Evolutionary conservation across 37 sponge, comb jelly and placozoan genomes (phyloP), one percentile per base, ranked within the genome.

Genomic region (Dysidea cf. avara): DNA sequence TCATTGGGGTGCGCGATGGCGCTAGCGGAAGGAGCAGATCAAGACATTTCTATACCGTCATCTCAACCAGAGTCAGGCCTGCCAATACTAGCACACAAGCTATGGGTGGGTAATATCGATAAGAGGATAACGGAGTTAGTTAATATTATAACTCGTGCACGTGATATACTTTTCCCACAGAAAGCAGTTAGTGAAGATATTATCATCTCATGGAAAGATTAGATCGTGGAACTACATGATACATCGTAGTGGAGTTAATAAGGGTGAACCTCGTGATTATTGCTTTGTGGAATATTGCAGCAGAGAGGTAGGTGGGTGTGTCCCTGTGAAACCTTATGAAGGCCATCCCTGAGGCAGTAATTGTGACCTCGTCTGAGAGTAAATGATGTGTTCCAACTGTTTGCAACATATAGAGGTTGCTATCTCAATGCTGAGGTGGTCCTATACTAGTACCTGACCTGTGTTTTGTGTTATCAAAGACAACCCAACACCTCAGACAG

Each of bases 51-150:
- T 6, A 33, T 90, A 1, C 91, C 91, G 1, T 86, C 91, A 24
- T 20, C 71, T 32, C 58, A 53, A 28, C 91, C 91, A 21, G 38
- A 59, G 13, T 68, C 71, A 34, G 91, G 91, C 2, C 34, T 89
- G 18, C 77, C 91, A 25, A 81, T 90, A 64, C 86, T 71, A 20
- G 82, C 86, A 22, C 91, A 90, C 69, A 90, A 90, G 50, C 65
- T 90, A 20, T 90, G 91, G 91, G 76, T 90, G 53, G 91, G 91
- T 7, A 81, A 90, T 28, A 61, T 90, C 16, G 91, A 90, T 73
- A 90, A 85, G 53, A 67, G 91, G 22, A 72, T 90, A n/a, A 80
- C 85, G 7, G 68, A 77, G 91, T 90, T 53, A 77, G 86, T 58
- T 5, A 34, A 33, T 37, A 29, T 5, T 63, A 63, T 29, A 33